A percentile compares a stretch with the other conserved stretches of the same genome.
Evolutionary conservation across 2,113 vertebrate genomes (phyloP).

Genomic region (Podarcis raffonei): DNA sequence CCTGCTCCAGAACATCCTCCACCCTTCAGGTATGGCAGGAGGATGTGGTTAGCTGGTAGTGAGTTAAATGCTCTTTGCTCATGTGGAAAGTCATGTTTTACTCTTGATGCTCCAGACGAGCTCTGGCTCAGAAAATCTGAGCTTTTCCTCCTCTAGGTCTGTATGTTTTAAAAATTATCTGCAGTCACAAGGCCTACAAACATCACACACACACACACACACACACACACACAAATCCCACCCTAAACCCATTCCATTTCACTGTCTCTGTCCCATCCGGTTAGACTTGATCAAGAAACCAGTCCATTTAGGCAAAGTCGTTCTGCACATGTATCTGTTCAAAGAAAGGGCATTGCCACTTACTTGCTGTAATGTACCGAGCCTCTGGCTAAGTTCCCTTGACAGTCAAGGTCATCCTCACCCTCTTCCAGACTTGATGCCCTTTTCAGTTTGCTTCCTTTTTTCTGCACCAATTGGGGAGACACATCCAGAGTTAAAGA

Average conservation of each 20-base stretch:
- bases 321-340: neutral
- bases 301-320: neutral
- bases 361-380: slow-evolving; percentile 85
- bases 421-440: slow-evolving; percentile 88
- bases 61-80: neutral
- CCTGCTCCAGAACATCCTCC: too few species aligned
- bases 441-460: slow-evolving; percentile 88
- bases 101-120: neutral
- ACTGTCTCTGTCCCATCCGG: neutral
- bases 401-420: slow-evolving; percentile 85
- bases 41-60: neutral
- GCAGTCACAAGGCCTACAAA: too few species aligned
- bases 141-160: neutral
- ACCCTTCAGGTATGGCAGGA: neutral
- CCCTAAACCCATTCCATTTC: too few species aligned
- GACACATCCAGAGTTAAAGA: slow-evolving; percentile 29
- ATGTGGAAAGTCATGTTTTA: neutral
- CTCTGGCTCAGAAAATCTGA: too few species aligned
- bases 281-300: too few species aligned
- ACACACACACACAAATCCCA: too few species aligned
- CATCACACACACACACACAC: too few species aligned
- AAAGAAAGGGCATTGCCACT: slow-evolving; percentile 27
- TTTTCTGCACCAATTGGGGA: slow-evolving; percentile 81
- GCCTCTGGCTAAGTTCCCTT: slow-evolving; percentile 78
- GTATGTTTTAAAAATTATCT: neutral